phyloP scores from a whole-genome alignment of 2,113 vertebrate species.

The Istiophorus platypterus region DNA sequence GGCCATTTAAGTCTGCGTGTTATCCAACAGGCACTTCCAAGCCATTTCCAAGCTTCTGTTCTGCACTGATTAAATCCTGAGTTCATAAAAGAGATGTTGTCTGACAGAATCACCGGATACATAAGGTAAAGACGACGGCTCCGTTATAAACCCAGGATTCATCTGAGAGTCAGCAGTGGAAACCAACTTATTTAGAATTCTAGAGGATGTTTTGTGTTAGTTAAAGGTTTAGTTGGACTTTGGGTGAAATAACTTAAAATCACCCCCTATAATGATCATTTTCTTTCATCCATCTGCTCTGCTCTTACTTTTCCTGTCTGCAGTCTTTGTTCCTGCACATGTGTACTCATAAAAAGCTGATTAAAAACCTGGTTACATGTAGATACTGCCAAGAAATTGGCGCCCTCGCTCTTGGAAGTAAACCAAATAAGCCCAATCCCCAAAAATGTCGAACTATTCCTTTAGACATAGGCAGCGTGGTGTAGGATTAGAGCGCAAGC shows the following conservation, averaged over 20 bases:
- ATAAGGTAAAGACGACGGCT: no score
- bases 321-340: background rate
- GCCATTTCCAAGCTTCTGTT: no score
- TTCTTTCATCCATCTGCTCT: slow-evolving; percentile 7
- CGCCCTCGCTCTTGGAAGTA: background rate
- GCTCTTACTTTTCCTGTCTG: slow-evolving; percentile 10
- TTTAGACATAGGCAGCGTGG: slow-evolving; percentile 13
- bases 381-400: background rate
- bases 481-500: slow-evolving; percentile 1
- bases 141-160: no score
- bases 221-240: slow-evolving; percentile 4
- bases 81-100: no score
- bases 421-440: slow-evolving; percentile 10
- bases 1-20: no score
- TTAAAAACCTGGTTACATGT: background rate
- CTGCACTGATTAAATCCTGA: no score
- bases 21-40: no score
- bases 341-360: background rate
- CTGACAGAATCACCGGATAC: no score
- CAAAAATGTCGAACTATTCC: background rate
- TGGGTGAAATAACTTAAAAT: slow-evolving; percentile 20
- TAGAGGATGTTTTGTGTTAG: background rate
- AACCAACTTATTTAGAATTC: background rate
- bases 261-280: slow-evolving; percentile 1
- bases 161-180: background rate